Percentiles rank a stretch among this genome's conserved stretches.
These are phyloP conservation scores for Echiichthys vipera DNA, from an alignment of 2,797 vertebrate genomes.

Conservation along the genomic window DNA sequence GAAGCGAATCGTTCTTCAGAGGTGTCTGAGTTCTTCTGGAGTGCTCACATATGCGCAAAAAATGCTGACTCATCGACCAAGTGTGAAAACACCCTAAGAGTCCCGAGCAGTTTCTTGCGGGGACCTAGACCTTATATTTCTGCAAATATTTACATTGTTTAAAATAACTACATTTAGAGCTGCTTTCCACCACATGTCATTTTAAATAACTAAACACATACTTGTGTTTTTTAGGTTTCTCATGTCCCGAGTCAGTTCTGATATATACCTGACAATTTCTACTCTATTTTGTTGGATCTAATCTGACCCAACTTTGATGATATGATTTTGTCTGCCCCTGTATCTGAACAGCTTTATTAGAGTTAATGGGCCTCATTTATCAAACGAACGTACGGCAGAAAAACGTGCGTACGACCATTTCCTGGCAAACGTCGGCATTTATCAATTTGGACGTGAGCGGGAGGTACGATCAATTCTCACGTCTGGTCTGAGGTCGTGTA, in stretches of 20 bases:
- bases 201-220: not conserved
- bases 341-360: not conserved
- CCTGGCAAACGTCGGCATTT: no score
- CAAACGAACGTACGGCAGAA: no score
- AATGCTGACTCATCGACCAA: no score
- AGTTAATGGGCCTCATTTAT: conserved; percentile 13
- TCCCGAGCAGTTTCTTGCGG: no score
- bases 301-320: not conserved
- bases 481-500: no score
- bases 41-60: no score
- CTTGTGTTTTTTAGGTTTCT: not conserved
- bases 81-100: no score
- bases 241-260: not conserved
- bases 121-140: not conserved
- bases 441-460: no score
- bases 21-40: no score
- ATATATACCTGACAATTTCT: conserved; percentile 6
- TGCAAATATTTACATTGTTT: not conserved
- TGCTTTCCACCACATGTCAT: not conserved
- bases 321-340: not conserved
- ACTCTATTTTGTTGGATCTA: conserved; percentile 11
- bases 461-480: no score
- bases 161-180: not conserved
- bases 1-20: no score
- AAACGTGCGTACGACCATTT: no score